A percentile compares a stretch with the other conserved stretches of the same genome.
phyloP scores from a whole-genome alignment of 1,140 invertebrate genomes.

The Brachionus plicatilis region DNA sequence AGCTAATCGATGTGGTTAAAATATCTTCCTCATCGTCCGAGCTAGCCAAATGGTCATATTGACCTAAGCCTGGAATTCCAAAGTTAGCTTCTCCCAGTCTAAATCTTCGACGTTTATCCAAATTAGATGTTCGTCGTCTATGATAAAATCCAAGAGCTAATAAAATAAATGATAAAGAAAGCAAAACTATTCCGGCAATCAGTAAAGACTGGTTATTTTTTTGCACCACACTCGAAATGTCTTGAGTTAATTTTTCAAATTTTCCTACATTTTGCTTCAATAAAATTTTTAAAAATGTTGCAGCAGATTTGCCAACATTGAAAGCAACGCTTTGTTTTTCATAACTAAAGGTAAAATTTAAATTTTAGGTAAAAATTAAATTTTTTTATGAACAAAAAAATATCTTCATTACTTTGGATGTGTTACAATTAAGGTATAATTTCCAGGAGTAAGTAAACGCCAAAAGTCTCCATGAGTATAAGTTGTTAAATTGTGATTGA shows the following conservation, averaged over 20 bases:
- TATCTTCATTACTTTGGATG: background rate
- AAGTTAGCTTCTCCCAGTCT: background rate
- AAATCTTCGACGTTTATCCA: background rate
- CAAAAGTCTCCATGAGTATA: conserved; percentile 23
- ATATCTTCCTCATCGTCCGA: background rate
- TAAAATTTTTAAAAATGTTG: background rate
- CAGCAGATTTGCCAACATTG: background rate
- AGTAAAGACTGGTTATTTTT: background rate
- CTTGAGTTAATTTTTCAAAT: background rate
- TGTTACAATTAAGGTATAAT: background rate
- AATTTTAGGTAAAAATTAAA: background rate
- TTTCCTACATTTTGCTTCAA: background rate
- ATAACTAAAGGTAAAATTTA: background rate
- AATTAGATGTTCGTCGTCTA: background rate
- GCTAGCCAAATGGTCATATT: background rate
- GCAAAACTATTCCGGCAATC: conserved; percentile 9
- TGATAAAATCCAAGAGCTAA: conserved; percentile 16
- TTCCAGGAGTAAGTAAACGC: conserved; percentile 24
- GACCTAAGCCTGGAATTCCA: background rate
- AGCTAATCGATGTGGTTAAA: background rate
- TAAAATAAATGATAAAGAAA: background rate
- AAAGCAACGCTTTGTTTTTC: background rate
- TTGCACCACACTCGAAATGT: background rate
- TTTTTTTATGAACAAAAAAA: background rate
- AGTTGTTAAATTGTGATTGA: background rate